Base-by-base conservation (phyloP, 2,113 vertebrate species). In the Cyprinodon tularosa region DNA sequence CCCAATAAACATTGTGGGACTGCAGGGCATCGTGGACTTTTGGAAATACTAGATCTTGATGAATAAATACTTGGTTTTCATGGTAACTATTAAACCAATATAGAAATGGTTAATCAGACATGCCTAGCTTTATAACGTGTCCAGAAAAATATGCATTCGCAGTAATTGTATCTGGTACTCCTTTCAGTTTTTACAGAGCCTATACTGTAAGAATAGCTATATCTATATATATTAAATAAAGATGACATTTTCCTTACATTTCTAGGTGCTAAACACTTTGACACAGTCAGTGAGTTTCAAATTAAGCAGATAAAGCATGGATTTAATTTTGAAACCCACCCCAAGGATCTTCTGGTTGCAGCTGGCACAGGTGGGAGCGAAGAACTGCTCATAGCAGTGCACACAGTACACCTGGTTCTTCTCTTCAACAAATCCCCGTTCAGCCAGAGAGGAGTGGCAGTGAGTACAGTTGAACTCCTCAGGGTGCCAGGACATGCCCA, bases 401-500 rank as follows among this genome's bases (percentile, higher is more conserved):
- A 94, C 96, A 2, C 98, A 99, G 75, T 97, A 97, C 37, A 99
- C 93, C 0, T 93, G 88, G 12, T 96, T 97, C 12, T 94, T 96
- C 90, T 99, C 98, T 92, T 98, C 96, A 84, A 99, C 97, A 75
- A 99, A 99, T 3, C 97, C 98, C 77, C 93, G 89, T 14, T 96
- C 96, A 0, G 92, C 95, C 96, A 99, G 95, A 0, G 96, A 97
- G 59, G 94, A 91, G 90, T 94, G 96, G 93, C 98, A 99, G 73
- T 97, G 97, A 75, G 94, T 92, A 17, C 98, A 99, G 50, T 93
- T 96, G 77, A 99, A 99, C 85, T 99, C 97, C 84, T 99, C 98
- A 0, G 97, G 96, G 89, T 99, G 98, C 98, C 98, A 99, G 0
- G 98, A 97, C 91, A 96, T 98, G 12, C 97, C 98, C 94, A 99